Evolutionary conservation across 2,113 vertebrate species (phyloP).

Genomic region (Suncus etruscus): DNA sequence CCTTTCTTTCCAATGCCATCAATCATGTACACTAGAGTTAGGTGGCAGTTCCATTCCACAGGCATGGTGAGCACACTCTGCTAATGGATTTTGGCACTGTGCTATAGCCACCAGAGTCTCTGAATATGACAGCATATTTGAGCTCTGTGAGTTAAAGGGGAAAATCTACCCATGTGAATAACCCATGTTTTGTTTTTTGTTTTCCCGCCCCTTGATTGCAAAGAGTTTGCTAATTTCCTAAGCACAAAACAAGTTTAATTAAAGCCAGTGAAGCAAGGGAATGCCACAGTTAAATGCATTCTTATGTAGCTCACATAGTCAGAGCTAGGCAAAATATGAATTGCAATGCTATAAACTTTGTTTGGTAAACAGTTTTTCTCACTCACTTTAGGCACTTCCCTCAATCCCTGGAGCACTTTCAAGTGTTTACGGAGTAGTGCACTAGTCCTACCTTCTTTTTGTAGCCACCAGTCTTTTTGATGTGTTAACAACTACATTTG

Average conservation of each 20-base stretch:
- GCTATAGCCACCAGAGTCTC: conserved; percentile 13
- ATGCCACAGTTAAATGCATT: conserved; percentile 78
- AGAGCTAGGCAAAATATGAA: conserved; percentile 77
- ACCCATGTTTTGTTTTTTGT: conserved; percentile 44
- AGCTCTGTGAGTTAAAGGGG: conserved; percentile 60
- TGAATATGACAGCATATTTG: conserved; percentile 54
- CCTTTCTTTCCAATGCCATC: conserved; percentile 65
- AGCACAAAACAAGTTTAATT: conserved; percentile 84
- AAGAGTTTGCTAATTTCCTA: conserved; percentile 81
- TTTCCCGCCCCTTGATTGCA: conserved; percentile 64
- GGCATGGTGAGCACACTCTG: conserved; percentile 10
- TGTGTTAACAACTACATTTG: conserved; percentile 49
- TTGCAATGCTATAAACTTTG: conserved; percentile 72
- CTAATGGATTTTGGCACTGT: conserved; percentile 62
- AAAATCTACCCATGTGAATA: conserved; percentile 57
- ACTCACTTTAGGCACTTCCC: conserved; percentile 38
- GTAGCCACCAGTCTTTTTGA: conserved; percentile 57
- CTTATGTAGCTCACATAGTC: conserved; percentile 69
- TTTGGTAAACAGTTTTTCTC: conserved; percentile 71
- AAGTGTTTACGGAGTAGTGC: conserved; percentile 59
- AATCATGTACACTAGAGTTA: conserved; percentile 19
- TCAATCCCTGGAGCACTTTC: conserved; percentile 9
- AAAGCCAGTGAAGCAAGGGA: conserved; percentile 83
- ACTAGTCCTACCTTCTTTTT: conserved; percentile 22
- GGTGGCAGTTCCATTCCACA: conserved; percentile 47